These are phyloP conservation scores for Apis laboriosa DNA, from an alignment of 1,140 invertebrate species.

Conservation along the genomic window DNA sequence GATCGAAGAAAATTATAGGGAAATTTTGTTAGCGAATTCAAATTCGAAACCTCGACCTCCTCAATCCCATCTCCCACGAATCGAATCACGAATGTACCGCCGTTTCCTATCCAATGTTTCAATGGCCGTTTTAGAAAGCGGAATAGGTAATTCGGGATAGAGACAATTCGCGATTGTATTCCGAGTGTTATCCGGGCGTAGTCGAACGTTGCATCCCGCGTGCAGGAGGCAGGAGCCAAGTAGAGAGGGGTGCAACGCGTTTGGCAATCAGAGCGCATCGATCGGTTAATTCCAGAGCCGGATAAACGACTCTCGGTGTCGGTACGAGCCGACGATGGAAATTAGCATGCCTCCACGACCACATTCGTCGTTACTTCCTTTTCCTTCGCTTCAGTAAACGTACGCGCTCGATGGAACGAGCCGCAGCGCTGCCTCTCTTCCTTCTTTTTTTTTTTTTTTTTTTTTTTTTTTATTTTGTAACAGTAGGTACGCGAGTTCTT, in stretches of 20 bases:
- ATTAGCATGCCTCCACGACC: conserved; percentile 71
- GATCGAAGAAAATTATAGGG: no score
- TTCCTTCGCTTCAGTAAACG: conserved; percentile 70
- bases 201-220: background rate
- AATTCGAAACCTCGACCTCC: no score
- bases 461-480: conserved; percentile 13
- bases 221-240: no score
- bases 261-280: conserved; percentile 68
- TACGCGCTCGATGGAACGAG: conserved; percentile 69
- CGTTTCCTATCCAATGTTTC: no score
- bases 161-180: background rate
- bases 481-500: background rate
- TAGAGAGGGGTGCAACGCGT: conserved; percentile 34
- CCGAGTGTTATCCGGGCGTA: no score
- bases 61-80: no score
- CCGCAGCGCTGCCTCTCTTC: conserved; percentile 9
- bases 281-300: conserved; percentile 41
- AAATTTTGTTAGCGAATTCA: no score
- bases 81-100: no score
- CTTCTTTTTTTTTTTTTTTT: conserved; percentile 4
- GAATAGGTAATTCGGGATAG: background rate
- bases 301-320: conserved; percentile 72
- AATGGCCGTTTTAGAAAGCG: background rate
- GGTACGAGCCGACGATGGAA: conserved; percentile 67
- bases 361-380: conserved; percentile 66